A percentile compares a stretch with the other conserved stretches of the same genome.
Evolutionary conservation across 1,140 invertebrate species (phyloP).

Genomic region (Nilaparvata lugens): DNA sequence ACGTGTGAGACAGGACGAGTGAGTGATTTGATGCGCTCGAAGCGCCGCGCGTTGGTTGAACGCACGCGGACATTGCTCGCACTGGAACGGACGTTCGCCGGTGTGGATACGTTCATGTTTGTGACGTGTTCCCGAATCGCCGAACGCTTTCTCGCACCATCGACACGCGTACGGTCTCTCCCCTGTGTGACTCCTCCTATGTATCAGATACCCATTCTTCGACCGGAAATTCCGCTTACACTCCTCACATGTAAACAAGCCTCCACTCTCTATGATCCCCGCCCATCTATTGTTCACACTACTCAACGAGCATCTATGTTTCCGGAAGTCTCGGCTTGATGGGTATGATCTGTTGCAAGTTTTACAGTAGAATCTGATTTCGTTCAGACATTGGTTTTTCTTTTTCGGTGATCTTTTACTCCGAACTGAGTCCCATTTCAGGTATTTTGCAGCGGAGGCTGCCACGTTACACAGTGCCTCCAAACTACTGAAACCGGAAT

Average conservation of each 20-base stretch:
- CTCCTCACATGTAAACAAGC: constrained; percentile 46
- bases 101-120: constrained; percentile 46
- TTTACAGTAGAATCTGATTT: constrained; percentile 18
- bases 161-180: constrained; percentile 66
- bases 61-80: constrained; percentile 49
- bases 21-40: constrained; percentile 23
- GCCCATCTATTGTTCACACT: too few relatives aligned
- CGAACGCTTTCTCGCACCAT: constrained; percentile 65
- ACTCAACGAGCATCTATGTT: constrained; percentile 17
- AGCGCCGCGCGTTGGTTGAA: constrained; percentile 42
- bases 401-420: constrained; percentile 16
- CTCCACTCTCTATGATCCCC: constrained; percentile 3
- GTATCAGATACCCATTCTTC: constrained; percentile 59
- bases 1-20: constrained; percentile 14
- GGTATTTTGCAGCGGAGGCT: constrained; percentile 19
- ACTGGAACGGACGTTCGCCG: constrained; percentile 46
- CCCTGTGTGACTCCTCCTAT: constrained; percentile 58
- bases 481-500: constrained; percentile 22
- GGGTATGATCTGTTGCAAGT: constrained; percentile 15
- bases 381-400: constrained; percentile 11
- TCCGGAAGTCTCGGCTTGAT: neutral
- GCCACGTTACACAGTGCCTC: constrained; percentile 24
- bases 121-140: constrained; percentile 41
- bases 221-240: constrained; percentile 42
- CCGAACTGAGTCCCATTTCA: constrained; percentile 20